Base-by-base conservation (phyloP, 1,140 invertebrate genomes). In the Drosophila malerkotliana region DNA sequence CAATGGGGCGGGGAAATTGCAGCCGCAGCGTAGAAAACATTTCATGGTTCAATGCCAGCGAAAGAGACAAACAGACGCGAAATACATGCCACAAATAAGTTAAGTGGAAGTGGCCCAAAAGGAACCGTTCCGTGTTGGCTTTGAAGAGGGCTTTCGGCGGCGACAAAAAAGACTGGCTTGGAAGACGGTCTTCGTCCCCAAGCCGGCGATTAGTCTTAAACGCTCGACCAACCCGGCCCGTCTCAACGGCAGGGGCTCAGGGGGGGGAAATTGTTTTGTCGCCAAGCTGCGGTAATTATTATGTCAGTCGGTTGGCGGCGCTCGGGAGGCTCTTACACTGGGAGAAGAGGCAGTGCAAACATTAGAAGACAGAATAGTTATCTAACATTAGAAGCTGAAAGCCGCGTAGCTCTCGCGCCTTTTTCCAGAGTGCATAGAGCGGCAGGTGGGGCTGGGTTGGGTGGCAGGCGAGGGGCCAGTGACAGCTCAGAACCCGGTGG, bases 11-110 rank as follows among this genome's bases (percentile, higher is more conserved):
- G 34, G 24, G 39, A 71, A 72, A 71, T 72, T 55, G 47, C 74
- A 49, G 44, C 48, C 48, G 32, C 54, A 59, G 52, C 34, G 57
- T 39, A 53, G 47, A 68, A 74, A 72, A 67, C 52, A 77, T 80
- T 85, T 84, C 66, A 85, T 84, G 80, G 80, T 84, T 84, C 80
- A 84, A 84, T 84, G 81, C 80, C 79, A 82, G 74, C 64, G 52
- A 45, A 55, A 37, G 34, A n/a, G 44, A 37, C 72, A 39, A 34
- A 37, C 45, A 59, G 18, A 30, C n/a, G 10, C 39, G 5, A 56
- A 28, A 32, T 30, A 39, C 7, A 41, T 12, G 10, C 10, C 3
- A 37, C 34, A 53, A 30, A 61, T 41, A 55, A n/a, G 4, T 28
- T 28, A 28, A 7, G 21, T 1, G 32, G 1, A 44, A 26, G 44